Evolutionary conservation across 2,888 invertebrate genomes (phyloP).

Genomic region (Lithophane ornitopus): DNA sequence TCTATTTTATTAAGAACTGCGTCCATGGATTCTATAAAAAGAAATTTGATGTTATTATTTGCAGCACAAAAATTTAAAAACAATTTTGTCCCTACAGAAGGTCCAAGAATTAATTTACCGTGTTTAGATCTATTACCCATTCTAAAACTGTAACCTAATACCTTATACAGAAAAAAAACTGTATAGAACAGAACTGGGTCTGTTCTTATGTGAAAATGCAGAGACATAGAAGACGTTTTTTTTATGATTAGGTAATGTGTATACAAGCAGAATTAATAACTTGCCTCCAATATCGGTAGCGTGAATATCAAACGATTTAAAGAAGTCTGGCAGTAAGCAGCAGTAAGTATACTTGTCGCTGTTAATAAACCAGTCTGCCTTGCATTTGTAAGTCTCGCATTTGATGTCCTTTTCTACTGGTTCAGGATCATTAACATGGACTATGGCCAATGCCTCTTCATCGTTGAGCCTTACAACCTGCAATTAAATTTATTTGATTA

Average conservation of each 20-base stretch:
- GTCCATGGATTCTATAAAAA: conserved; percentile 17
- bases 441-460: conserved; percentile 47
- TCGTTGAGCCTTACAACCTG: conserved; percentile 55
- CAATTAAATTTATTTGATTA: background rate
- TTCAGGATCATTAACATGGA: conserved; percentile 61
- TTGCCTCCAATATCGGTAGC: conserved; percentile 51
- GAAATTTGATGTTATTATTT: background rate
- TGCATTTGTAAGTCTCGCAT: too few relatives aligned
- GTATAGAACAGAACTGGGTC: too few relatives aligned
- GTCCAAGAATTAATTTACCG: too few relatives aligned
- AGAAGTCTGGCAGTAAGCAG: conserved; percentile 59
- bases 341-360: conserved; percentile 59
- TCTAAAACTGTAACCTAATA: background rate
- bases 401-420: conserved; percentile 59
- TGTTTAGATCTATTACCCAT: too few relatives aligned
- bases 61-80: background rate
- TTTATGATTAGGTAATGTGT: background rate
- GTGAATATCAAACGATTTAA: conserved; percentile 40
- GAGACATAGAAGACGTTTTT: background rate
- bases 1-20: background rate
- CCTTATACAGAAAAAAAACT: background rate
- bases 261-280: background rate
- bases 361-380: conserved; percentile 39
- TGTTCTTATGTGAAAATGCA: conserved; percentile 8
- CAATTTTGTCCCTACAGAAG: background rate